Percentiles rank a stretch among this genome's conserved stretches.
These are phyloP conservation scores for Carabus problematicus DNA, from an alignment of 2,888 invertebrate genomes.

Conservation along the genomic window DNA sequence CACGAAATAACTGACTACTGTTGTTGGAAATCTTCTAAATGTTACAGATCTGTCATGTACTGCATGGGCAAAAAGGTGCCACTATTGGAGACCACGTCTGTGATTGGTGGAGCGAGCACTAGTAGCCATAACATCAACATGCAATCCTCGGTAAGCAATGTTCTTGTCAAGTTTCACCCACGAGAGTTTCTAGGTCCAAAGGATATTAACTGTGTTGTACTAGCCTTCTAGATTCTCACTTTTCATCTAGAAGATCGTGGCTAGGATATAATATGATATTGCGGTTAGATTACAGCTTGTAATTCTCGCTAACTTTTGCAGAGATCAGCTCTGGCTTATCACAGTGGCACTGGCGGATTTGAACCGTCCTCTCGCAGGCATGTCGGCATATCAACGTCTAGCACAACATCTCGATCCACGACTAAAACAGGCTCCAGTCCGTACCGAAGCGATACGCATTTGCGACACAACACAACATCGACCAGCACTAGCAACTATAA, in stretches of 20 bases:
- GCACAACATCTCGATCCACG: conserved; percentile 92
- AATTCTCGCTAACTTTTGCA: conserved; percentile 52
- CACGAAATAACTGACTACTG: too few species aligned
- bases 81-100: conserved; percentile 76
- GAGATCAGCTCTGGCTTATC: conserved; percentile 85
- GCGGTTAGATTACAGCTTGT: too few species aligned
- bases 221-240: too few species aligned
- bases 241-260: too few species aligned
- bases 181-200: too few species aligned
- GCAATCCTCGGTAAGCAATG: conserved; percentile 60
- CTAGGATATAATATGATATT: too few species aligned
- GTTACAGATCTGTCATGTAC: conserved; percentile 70
- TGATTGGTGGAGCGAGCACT: conserved; percentile 68
- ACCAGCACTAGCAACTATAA: conserved; percentile 90
- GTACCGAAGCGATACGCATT: conserved; percentile 85
- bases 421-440: conserved; percentile 94
- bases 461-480: conserved; percentile 73
- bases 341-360: conserved; percentile 65
- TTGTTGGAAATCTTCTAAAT: conserved; percentile 44
- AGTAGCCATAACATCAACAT: conserved; percentile 79
- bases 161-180: too few species aligned
- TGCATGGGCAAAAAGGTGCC: conserved; percentile 86
- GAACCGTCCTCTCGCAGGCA: conserved; percentile 71
- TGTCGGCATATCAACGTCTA: conserved; percentile 93
- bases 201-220: too few species aligned